Conservation (phyloP, 1,140 invertebrate species). For the Formica exsecta region DNA sequence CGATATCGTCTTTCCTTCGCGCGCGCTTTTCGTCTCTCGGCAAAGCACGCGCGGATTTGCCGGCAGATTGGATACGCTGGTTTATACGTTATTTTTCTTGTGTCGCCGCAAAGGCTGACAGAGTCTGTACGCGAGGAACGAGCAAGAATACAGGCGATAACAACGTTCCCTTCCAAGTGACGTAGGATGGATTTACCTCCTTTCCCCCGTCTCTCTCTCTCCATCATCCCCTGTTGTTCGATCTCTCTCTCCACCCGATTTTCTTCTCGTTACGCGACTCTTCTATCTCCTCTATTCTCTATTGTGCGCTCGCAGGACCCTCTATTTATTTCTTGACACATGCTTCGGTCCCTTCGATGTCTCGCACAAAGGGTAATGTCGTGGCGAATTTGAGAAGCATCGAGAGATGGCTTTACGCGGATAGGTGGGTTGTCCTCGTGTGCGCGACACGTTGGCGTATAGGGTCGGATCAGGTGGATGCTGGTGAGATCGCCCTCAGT, state of each 20-base stretch:
- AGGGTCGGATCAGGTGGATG: conserved; percentile 37
- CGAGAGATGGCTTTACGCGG: conserved; percentile 4
- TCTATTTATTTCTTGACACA: conserved; percentile 68
- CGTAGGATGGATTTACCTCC: neutral
- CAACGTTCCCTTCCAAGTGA: conserved; percentile 42
- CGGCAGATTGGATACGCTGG: conserved; percentile 72
- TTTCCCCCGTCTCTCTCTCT: neutral
- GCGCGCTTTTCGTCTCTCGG: neutral
- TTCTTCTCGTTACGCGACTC: conserved; percentile 68
- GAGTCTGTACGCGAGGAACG: neutral
- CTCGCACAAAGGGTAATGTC: conserved; percentile 38
- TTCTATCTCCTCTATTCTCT: conserved; percentile 26
- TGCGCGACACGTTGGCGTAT: conserved; percentile 31
- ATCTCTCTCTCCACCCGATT: conserved; percentile 34
- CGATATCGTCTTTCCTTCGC: conserved; percentile 24
- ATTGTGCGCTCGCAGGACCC: conserved; percentile 33
- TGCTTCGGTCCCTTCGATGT: conserved; percentile 23
- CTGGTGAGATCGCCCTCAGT: conserved; percentile 24
- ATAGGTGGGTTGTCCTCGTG: neutral
- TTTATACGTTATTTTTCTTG: conserved; percentile 71
- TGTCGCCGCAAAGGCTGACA: conserved; percentile 21
- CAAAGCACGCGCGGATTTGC: conserved; percentile 59
- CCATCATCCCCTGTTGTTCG: too few relatives aligned
- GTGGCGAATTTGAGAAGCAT: conserved; percentile 32
- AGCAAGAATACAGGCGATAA: conserved; percentile 31